phyloP scores from a whole-genome alignment of 2,113 vertebrate genomes.

The Lipotes vexillifer region DNA sequence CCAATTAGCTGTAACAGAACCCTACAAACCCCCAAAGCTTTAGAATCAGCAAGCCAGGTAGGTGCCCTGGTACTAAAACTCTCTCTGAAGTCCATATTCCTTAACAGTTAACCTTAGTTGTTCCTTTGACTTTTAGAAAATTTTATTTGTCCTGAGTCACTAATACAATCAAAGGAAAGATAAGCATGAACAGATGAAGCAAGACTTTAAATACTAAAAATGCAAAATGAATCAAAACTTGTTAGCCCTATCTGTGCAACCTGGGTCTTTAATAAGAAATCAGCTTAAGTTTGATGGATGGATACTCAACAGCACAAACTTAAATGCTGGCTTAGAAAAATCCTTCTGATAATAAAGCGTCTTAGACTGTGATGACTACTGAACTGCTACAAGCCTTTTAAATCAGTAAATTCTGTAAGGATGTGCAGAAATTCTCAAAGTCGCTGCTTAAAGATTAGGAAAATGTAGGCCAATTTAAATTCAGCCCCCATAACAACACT shows the following conservation, averaged over 20 bases:
- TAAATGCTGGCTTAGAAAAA: not conserved
- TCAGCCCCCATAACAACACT: not conserved
- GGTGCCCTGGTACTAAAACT: not conserved
- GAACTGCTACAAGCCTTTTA: not conserved
- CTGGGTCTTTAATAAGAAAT: not conserved
- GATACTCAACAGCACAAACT: not conserved
- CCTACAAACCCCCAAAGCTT: not conserved
- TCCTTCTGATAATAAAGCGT: not conserved
- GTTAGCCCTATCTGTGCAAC: not conserved
- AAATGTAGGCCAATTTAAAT: not conserved
- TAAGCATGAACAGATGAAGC: not conserved
- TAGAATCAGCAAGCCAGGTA: not conserved
- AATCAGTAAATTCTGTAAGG: not conserved
- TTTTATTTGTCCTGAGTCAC: not conserved
- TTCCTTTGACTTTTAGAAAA: not conserved
- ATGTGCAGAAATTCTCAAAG: not conserved
- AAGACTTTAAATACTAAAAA: not conserved
- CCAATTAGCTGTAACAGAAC: not conserved
- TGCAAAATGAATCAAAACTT: not conserved
- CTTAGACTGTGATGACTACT: not conserved
- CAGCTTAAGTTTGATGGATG: not conserved
- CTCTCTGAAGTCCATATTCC: not conserved
- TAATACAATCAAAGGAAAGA: not conserved
- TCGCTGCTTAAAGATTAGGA: not conserved
- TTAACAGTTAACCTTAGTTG: not conserved